These are phyloP conservation scores for Elysia crispata DNA, from an alignment of 2,888 invertebrate genomes.

Conservation along the genomic window DNA sequence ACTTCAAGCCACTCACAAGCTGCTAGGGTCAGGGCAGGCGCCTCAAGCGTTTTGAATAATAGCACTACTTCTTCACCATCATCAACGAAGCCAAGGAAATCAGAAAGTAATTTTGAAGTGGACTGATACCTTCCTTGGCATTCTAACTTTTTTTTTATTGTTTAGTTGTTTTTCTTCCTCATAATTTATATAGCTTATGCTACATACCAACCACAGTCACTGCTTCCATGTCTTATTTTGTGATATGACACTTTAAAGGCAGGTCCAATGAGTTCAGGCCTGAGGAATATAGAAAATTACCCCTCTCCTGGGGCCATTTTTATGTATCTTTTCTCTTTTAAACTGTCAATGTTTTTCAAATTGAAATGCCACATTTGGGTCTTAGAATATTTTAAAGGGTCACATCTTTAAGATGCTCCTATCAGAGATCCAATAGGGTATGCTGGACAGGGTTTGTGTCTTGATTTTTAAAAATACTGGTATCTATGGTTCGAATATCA, in stretches of 20 bases:
- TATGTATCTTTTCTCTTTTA: too few species aligned
- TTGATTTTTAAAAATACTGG: too few species aligned
- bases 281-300: too few species aligned
- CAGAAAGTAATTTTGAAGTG: conserved; percentile 48
- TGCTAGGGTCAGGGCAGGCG: background rate
- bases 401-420: too few species aligned
- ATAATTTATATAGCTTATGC: background rate
- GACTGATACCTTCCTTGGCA: conserved; percentile 33
- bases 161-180: background rate
- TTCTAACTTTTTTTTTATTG: background rate
- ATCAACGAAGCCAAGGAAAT: conserved; percentile 27
- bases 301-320: too few species aligned
- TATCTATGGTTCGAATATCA: too few species aligned
- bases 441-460: too few species aligned
- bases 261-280: too few species aligned
- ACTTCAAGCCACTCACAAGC: conserved; percentile 1
- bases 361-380: too few species aligned
- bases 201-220: background rate
- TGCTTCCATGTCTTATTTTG: background rate
- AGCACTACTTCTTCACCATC: conserved; percentile 30
- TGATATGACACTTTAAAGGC: background rate
- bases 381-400: too few species aligned
- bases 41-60: conserved; percentile 18
- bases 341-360: too few species aligned
- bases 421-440: too few species aligned